Base-by-base conservation (phyloP, 1,140 invertebrate genomes). In the Leptinotarsa lineolata region DNA sequence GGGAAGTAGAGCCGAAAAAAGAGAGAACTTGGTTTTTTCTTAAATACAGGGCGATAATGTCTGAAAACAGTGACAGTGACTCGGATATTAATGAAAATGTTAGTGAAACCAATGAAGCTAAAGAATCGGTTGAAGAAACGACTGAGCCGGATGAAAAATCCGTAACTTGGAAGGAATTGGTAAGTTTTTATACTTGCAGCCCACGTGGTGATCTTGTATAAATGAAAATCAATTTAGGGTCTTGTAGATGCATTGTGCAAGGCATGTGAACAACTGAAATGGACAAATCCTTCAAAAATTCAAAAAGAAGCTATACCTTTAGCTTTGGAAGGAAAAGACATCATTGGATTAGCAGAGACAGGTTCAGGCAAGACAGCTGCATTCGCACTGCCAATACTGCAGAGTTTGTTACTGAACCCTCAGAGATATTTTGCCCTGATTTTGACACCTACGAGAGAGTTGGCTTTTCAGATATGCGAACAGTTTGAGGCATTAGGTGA, bases 291-390 rank as follows among this genome's bases (percentile, higher is more conserved):
- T 3, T 94, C 96, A 8, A 96, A 96, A 86, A 99, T 99, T 82
- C 98, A 99, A 84, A 90, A 88, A 60, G 96, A 99, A 87, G 89
- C 97, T 2, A 95, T 99, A 82, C 97, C 97, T 11, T 83, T 96
- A 16, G 93, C 96, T 4, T 84, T 99, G 44, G 86, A 95, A 88
- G 96, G 96, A 86, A 94, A 94, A 86, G 97, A 99, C 87, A 90
- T 99, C 0, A 98, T 99, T 81, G 97, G 97, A 20, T 85, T 99
- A 66, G 97, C 97, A 2, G 97, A 99, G 87, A 99, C 97, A 4
- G 97, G 98, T 8, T 99, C 97, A 6, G 97, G 98, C 16, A 99
- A 99, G 87, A 99, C 98, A 1, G 98, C 93, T 44, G 96, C 98
- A 0, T 99, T 99, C 87, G 96, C 96, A 2, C 82, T 99, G 70